Conservation (phyloP, 2,113 vertebrate species). For the Sinocyclocheilus anshuiensis region DNA sequence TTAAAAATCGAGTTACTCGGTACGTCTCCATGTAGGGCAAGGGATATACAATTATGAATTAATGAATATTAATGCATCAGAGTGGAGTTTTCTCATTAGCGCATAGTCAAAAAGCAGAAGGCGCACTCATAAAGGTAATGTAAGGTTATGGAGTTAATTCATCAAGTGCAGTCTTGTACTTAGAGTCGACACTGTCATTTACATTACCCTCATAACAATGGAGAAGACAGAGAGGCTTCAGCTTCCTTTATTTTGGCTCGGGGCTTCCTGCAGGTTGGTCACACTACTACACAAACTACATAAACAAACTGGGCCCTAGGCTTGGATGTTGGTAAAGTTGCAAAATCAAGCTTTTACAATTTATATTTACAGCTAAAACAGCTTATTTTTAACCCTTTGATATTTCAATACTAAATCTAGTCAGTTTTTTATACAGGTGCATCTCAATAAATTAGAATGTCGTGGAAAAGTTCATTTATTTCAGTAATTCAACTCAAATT, state of each 20-base stretch:
- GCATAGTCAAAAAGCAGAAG: neutral
- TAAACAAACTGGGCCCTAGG: neutral
- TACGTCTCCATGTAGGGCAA: neutral
- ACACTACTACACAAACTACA: neutral
- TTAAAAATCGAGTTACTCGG: neutral
- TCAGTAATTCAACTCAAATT: too few relatives aligned
- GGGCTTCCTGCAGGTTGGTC: neutral
- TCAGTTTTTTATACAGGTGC: too few relatives aligned
- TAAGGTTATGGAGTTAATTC: conserved; percentile 30
- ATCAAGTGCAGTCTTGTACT: conserved; percentile 16
- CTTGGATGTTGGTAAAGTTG: neutral
- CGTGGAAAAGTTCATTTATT: too few relatives aligned
- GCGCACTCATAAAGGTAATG: neutral
- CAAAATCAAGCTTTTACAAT: neutral
- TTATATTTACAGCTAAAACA: neutral
- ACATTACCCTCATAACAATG: conserved; percentile 16
- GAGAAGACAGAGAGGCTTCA: neutral
- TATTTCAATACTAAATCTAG: too few relatives aligned
- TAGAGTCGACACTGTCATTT: conserved; percentile 33
- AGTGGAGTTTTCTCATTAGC: neutral
- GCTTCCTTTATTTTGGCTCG: conserved; percentile 9
- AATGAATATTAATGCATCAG: conserved; percentile 18
- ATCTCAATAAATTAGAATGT: too few relatives aligned
- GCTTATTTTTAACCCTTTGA: too few relatives aligned
- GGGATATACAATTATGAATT: neutral